Evolutionary conservation across 2,888 invertebrate species (phyloP).

Genomic region (Taphrorychus bicolor): DNA sequence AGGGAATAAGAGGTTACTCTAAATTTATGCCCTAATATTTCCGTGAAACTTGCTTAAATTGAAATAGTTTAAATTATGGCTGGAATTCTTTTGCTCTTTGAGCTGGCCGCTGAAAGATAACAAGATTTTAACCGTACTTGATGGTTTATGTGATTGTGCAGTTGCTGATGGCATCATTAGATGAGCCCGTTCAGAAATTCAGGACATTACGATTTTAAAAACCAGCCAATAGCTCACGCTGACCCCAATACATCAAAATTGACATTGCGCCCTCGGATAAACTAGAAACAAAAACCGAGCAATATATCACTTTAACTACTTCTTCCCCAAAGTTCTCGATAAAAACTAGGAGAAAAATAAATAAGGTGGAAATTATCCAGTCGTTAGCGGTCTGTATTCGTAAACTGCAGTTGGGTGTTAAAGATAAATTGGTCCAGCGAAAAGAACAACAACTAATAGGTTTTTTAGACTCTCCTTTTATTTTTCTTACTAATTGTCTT

Average conservation of each 20-base stretch:
- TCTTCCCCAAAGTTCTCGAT: conserved; percentile 3
- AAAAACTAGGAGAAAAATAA: conserved; percentile 13
- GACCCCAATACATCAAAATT: conserved; percentile 6
- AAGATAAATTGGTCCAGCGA: conserved; percentile 5
- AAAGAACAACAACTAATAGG: conserved; percentile 6
- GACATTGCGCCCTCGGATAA: neutral
- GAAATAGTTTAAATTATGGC: conserved; percentile 1
- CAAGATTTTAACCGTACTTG: neutral
- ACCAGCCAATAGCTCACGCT: neutral
- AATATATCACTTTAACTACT: conserved; percentile 25
- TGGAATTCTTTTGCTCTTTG: neutral
- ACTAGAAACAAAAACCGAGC: conserved; percentile 4
- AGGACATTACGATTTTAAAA: neutral
- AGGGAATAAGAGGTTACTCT: neutral
- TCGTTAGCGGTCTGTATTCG: conserved; percentile 17
- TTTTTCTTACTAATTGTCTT: neutral
- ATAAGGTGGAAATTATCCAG: conserved; percentile 23
- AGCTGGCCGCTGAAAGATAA: neutral
- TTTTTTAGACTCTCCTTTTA: neutral
- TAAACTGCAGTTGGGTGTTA: conserved; percentile 9
- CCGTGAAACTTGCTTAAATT: neutral
- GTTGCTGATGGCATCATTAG: neutral
- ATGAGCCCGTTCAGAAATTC: neutral
- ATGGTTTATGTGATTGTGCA: too few species aligned
- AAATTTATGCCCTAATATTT: neutral